Percentiles rank a stretch among this genome's conserved stretches.
phyloP scores from a whole-genome alignment of 2,113 vertebrate species.

The Scalopus aquaticus region DNA sequence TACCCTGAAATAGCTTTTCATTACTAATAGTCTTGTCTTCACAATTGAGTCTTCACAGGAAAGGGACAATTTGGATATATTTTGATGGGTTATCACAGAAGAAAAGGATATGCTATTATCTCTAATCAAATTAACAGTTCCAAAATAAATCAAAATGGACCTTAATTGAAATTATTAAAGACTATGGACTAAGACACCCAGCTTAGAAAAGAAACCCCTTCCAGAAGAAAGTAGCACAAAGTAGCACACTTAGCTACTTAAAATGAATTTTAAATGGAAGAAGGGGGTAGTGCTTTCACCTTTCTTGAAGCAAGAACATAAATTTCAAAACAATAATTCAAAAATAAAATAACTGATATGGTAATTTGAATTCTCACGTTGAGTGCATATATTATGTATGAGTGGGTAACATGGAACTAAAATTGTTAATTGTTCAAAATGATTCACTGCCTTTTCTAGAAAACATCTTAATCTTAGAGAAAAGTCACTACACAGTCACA shows the following conservation, averaged over 20 bases:
- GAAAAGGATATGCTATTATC: not conserved
- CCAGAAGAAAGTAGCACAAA: not conserved
- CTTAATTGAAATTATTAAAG: constrained; percentile 35
- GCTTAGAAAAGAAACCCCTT: not conserved
- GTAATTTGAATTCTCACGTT: constrained; percentile 8
- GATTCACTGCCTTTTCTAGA: not conserved
- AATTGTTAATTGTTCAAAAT: constrained; percentile 41
- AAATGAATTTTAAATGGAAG: constrained; percentile 1
- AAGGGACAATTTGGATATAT: not conserved
- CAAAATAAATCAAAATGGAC: constrained; percentile 36
- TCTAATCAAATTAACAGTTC: not conserved
- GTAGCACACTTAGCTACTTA: not conserved
- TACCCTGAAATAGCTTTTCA: constrained; percentile 1
- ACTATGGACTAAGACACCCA: not conserved
- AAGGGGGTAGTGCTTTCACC: not conserved
- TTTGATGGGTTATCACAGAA: not conserved
- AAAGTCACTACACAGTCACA: constrained; percentile 6
- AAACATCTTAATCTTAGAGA: constrained; percentile 23
- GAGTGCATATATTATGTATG: constrained; percentile 47
- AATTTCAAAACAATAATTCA: constrained; percentile 42
- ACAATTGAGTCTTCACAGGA: not conserved
- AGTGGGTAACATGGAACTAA: not conserved
- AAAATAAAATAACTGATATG: constrained; percentile 9
- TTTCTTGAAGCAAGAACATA: not conserved
- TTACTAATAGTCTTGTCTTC: not conserved